These are phyloP conservation scores for Pissodes strobi DNA, from an alignment of 1,140 invertebrate genomes.

Conservation along the genomic window DNA sequence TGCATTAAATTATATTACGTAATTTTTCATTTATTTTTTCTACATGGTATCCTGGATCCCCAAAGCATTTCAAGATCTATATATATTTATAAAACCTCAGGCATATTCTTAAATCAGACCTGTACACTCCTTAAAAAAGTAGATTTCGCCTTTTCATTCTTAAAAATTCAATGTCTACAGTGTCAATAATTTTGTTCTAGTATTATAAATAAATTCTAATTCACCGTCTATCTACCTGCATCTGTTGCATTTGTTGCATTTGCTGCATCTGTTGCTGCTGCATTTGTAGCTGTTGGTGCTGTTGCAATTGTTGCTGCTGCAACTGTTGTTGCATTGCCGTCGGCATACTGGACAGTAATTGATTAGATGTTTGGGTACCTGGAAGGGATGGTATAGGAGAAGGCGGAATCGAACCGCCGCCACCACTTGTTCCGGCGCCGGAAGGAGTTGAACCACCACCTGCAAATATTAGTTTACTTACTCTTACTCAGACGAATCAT, in stretches of 20 bases:
- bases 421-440: slow-evolving; percentile 12
- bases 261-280: slow-evolving; percentile 57
- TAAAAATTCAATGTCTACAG: too few species aligned
- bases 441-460: slow-evolving; percentile 27
- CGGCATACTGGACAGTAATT: slow-evolving; percentile 43
- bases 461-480: too few species aligned
- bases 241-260: slow-evolving; percentile 51
- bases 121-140: too few species aligned
- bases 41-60: too few species aligned
- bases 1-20: too few species aligned
- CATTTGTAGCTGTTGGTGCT: slow-evolving; percentile 58
- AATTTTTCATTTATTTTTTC: too few species aligned
- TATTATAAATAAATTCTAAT: slow-evolving; percentile 4
- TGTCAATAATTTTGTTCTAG: not conserved
- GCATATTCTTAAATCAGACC: too few species aligned
- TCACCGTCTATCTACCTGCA: slow-evolving; percentile 55
- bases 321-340: slow-evolving; percentile 55
- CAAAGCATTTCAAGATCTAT: too few species aligned
- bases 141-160: too few species aligned
- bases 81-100: too few species aligned
- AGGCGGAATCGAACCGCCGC: slow-evolving; percentile 38
- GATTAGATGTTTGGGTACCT: slow-evolving; percentile 44
- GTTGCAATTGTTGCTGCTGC: slow-evolving; percentile 58
- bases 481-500: too few species aligned
- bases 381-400: slow-evolving; percentile 41